Evolutionary conservation across 2,888 invertebrate species (phyloP).

Genomic region (Leptinotarsa rubiginosa): DNA sequence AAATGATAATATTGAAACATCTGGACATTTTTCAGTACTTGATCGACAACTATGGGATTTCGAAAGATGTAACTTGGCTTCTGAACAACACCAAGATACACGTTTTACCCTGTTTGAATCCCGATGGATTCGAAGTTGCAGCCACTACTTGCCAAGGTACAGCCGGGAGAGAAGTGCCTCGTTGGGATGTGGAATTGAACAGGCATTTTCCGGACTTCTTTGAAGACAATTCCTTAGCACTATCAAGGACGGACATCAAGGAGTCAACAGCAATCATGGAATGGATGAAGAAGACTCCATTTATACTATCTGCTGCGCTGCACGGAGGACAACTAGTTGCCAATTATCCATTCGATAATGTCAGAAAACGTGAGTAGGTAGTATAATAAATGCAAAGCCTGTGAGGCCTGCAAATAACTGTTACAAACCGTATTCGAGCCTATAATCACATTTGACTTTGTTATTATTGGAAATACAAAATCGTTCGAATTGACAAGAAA

Average conservation of each 20-base stretch:
- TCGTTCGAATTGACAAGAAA: too few species aligned
- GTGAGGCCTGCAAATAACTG: too few species aligned
- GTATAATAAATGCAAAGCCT: neutral
- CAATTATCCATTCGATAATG: slow-evolving; percentile 77
- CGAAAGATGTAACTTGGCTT: slow-evolving; percentile 70
- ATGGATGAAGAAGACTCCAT: slow-evolving; percentile 71
- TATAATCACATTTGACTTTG: too few species aligned
- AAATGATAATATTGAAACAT: slow-evolving; percentile 6
- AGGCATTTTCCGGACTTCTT: slow-evolving; percentile 75
- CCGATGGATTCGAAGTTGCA: slow-evolving; percentile 73
- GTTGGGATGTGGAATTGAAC: slow-evolving; percentile 65
- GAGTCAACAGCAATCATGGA: slow-evolving; percentile 72
- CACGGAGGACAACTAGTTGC: slow-evolving; percentile 78
- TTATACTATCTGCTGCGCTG: slow-evolving; percentile 74
- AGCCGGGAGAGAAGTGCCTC: slow-evolving; percentile 48
- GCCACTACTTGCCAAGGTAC: slow-evolving; percentile 55
- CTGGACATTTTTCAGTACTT: slow-evolving; percentile 63
- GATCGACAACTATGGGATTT: slow-evolving; percentile 64
- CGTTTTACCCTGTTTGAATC: slow-evolving; percentile 81
- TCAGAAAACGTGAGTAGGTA: slow-evolving; percentile 61
- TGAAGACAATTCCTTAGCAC: slow-evolving; percentile 59
- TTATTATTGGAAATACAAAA: too few species aligned
- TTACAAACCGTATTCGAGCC: too few species aligned
- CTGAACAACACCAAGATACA: slow-evolving; percentile 78
- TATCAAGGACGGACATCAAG: slow-evolving; percentile 63